Base-by-base conservation (phyloP, 1,140 invertebrate species). In the Polypedilum vanderplanki region DNA sequence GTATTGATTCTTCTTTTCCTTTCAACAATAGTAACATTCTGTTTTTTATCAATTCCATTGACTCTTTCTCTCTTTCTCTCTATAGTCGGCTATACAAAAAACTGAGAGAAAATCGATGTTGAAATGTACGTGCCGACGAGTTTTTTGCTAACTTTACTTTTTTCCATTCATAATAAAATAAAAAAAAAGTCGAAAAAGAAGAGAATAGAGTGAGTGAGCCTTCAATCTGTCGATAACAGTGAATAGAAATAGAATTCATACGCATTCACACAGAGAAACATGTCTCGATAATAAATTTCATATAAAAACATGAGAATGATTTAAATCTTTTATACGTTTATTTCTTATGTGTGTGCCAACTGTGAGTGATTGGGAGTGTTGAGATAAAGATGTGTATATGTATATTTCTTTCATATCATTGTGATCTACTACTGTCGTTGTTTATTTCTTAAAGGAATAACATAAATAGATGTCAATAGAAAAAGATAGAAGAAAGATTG, bases 211-310 rank as follows among this genome's bases (percentile, higher is more conserved):
- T 20, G 18, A 18, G 65, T 67, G 65, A 67, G 65, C 65, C 20
- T 70, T 70, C 65, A 70, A 70, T 70, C 65, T 18, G 18, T 70
- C 65, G 17, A 70, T 70, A 70, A 70, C 65, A 20, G 24, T 33
- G 24, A 22, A 70, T 20, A 70, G 20, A 70, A 70, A 70, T 22
- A 70, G 65, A 70, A 70, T 20, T 20, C 65, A 17, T 18, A 70
- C 65, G 65, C 65, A 70, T 12, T 17, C 65, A 70, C 9, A 70
- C 17, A 18, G 17, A 22, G 65, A 70, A 57, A 70, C 65, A 70
- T 70, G 65, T 70, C 20, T 18, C 65, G 20, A 22, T 70, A 22
- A 70, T 70, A 70, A 70, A 70, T 70, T 70, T 70, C 65, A 70
- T 70, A 20, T 33, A 33, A 33, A 33, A 33, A 33, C 24, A 33